A percentile compares a stretch with the other conserved stretches of the same genome.
phyloP scores from a whole-genome alignment of 2,888 invertebrate genomes.

The Torymus auratus region DNA sequence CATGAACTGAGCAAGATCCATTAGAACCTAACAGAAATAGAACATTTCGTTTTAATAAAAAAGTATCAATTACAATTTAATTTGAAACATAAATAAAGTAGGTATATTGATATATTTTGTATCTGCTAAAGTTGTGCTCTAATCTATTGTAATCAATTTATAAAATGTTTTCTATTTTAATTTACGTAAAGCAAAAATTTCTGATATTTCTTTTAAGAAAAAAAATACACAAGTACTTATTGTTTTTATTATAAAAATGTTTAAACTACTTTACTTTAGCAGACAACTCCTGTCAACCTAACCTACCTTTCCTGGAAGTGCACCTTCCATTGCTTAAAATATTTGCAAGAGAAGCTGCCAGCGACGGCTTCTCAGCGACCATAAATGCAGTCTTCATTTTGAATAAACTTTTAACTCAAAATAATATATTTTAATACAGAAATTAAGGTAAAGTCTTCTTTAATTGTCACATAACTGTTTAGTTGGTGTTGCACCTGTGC shows the following conservation, averaged over 20 bases:
- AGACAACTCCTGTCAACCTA: constrained; percentile 54
- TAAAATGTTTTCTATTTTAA: not conserved
- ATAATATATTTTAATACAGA: constrained; percentile 48
- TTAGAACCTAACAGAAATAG: constrained; percentile 82
- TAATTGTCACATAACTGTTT: constrained; percentile 55
- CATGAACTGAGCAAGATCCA: constrained; percentile 94
- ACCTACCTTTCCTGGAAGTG: constrained; percentile 85
- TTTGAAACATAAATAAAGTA: not conserved
- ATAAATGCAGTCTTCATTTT: constrained; percentile 92
- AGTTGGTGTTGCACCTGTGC: constrained; percentile 29
- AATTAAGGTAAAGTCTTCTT: constrained; percentile 42
- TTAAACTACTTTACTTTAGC: constrained; percentile 47
- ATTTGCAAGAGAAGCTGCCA: constrained; percentile 95
- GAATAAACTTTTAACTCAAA: constrained; percentile 48
- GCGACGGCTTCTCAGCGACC: constrained; percentile 99
- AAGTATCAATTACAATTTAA: constrained; percentile 9
- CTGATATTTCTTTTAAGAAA: not conserved
- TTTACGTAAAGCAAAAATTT: no score
- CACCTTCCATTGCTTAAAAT: constrained; percentile 94
- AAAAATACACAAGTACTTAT: constrained; percentile 9
- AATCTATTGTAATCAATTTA: not conserved
- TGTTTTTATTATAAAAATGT: constrained; percentile 2
- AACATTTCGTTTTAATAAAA: constrained; percentile 12
- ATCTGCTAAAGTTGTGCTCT: no score
- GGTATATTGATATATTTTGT: no score